Base-by-base conservation (phyloP, 1,140 invertebrate genomes). In the Planococcus citri region DNA sequence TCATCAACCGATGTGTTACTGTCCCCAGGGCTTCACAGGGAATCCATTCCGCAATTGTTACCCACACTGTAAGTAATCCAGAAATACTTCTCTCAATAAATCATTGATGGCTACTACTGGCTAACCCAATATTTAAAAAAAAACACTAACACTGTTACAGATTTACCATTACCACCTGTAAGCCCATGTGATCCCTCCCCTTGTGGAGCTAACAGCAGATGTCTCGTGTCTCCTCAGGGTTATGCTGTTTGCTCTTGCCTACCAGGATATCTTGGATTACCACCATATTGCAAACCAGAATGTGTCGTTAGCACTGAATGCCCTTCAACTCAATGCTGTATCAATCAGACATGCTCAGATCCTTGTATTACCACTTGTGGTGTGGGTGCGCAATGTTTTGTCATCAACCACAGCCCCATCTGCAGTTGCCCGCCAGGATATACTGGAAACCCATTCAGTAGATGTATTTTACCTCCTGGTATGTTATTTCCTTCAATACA, bases 391-490 rank as follows among this genome's bases (percentile, higher is more conserved):
- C 75, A 84, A 21, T 94, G 91, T 76, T 82, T 84, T 24, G 86
- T 89, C 0, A 82, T 90, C 25, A 91, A 91, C 76, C 89, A 91
- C 74, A 90, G 91, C 77, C 89, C 90, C 1, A 86, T 91, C 71
- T 92, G 90, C 75, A 87, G 83, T 58, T 93, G 90, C 78, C 82
- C 86, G 25, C 77, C 81, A 17, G 86, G 85, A 38, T 83, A 85
- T 76, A 82, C 84, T 71, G 91, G 91, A 24, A 88, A 94, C 85
- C 90, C 91, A 29, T 92, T 91, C 74, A 81, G 85, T 20, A 84
- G 83, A 58, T 94, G 92, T 74, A 80, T 82, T 68, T 77, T 76
- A 51, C 79, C 82, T 24, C 77, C 80, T 37, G 77, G 74, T 74
- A 71, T 72, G 73, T 51, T 3, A 6, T n/a, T n/a, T n/a, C n/a